A percentile compares a stretch with the other conserved stretches of the same genome.
These are phyloP conservation scores for Anomalospiza imberbis DNA, from an alignment of 2,797 vertebrate species.

Conservation along the genomic window DNA sequence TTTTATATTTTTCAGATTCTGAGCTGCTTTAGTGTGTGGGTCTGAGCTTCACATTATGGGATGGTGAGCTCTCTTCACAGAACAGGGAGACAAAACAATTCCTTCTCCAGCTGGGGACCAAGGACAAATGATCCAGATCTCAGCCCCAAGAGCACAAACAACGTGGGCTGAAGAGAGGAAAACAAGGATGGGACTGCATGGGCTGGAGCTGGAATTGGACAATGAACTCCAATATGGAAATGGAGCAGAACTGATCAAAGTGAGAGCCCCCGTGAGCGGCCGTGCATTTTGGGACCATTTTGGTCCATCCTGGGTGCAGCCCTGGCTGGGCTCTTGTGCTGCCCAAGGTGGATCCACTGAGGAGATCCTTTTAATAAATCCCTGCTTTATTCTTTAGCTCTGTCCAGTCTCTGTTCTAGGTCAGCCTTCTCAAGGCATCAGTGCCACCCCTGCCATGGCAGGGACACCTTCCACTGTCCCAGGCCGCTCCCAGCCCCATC, in stretches of 20 bases:
- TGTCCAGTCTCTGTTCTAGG: background rate
- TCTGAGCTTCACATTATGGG: background rate
- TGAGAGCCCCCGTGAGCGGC: fast-evolving
- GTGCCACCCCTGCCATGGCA: no score
- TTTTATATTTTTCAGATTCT: background rate
- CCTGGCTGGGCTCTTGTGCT: background rate
- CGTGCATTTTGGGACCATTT: background rate
- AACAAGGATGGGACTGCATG: background rate
- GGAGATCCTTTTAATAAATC: background rate
- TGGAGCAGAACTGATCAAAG: background rate
- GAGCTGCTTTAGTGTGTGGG: fast-evolving
- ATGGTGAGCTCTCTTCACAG: background rate
- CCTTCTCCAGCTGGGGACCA: background rate
- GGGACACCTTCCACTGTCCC: fast-evolving
- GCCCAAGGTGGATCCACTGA: background rate
- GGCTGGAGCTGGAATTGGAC: fast-evolving
- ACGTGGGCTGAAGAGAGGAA: background rate
- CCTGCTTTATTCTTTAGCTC: background rate
- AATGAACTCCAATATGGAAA: background rate
- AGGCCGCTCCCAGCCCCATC: fast-evolving
- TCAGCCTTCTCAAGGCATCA: background rate
- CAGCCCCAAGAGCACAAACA: background rate
- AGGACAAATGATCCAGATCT: background rate
- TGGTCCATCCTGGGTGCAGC: background rate
- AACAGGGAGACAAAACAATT: background rate